Evolutionary conservation across 2,888 invertebrate species (phyloP).

Genomic region (Stenoptilia bipunctidactyla): DNA sequence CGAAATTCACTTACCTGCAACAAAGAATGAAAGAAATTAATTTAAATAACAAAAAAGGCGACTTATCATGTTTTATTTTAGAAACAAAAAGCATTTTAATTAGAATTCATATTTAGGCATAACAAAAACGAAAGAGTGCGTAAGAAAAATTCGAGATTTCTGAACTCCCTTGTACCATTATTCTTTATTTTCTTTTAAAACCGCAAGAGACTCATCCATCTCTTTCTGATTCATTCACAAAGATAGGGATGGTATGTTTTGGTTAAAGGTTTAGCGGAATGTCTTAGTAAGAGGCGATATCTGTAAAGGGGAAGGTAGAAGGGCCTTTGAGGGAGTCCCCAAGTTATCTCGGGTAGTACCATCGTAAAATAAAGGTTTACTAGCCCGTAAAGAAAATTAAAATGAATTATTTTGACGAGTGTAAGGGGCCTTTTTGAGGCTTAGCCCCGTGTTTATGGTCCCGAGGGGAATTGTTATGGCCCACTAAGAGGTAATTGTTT

Average conservation of each 20-base stretch:
- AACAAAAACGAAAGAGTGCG: constrained; percentile 6
- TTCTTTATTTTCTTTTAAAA: constrained; percentile 8
- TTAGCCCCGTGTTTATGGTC: constrained; percentile 32
- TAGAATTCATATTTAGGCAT: constrained; percentile 60
- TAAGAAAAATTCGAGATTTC: constrained; percentile 12
- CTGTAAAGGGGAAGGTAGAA: constrained; percentile 39
- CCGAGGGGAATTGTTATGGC: constrained; percentile 50
- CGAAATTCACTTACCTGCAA: constrained; percentile 60
- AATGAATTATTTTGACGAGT: constrained; percentile 72
- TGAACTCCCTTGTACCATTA: constrained; percentile 7
- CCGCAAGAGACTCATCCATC: constrained; percentile 5
- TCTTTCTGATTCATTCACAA: constrained; percentile 6
- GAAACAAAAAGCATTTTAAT: constrained; percentile 53
- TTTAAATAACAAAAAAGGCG: constrained; percentile 56
- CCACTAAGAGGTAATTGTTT: constrained; percentile 54
- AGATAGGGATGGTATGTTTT: constrained; percentile 13
- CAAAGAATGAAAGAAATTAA: constrained; percentile 53
- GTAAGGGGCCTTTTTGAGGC: constrained; percentile 40
- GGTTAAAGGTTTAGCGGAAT: not conserved
- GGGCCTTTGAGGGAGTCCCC: constrained; percentile 60
- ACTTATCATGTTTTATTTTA: constrained; percentile 49
- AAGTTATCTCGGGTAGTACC: constrained; percentile 58
- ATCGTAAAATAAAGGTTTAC: constrained; percentile 70
- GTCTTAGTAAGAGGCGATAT: constrained; percentile 14
- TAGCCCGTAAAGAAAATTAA: constrained; percentile 70